Conservation (phyloP, 1,140 invertebrate species). For the Drosophila grimshawi region DNA sequence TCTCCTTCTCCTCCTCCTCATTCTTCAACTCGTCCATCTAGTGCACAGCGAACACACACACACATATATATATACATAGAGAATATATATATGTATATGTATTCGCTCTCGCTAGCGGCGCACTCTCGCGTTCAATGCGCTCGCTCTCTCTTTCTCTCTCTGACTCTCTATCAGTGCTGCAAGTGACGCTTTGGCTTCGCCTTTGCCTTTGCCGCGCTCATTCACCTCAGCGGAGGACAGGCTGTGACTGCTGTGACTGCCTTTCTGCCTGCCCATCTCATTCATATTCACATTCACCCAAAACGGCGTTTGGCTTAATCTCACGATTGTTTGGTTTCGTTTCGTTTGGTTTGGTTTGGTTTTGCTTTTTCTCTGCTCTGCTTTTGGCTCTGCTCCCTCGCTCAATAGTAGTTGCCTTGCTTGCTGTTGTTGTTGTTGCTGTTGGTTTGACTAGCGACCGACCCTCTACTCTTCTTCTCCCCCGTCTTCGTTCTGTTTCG, state of each 20-base stretch:
- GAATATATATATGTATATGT: conserved; percentile 49
- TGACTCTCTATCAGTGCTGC: conserved; percentile 46
- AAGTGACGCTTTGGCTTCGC: conserved; percentile 63
- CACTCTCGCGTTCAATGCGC: conserved; percentile 54
- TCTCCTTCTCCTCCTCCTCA: conserved; percentile 64
- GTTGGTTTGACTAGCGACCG: conserved; percentile 49
- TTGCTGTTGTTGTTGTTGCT: conserved; percentile 31
- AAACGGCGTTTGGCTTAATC: conserved; percentile 83
- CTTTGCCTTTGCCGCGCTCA: conserved; percentile 47
- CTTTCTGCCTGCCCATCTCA: conserved; percentile 72
- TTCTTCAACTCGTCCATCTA: conserved; percentile 80
- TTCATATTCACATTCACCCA: conserved; percentile 83
- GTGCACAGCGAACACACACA: conserved; percentile 52
- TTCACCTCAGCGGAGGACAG: conserved; percentile 67
- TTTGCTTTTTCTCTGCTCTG: conserved; percentile 53
- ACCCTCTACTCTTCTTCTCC: conserved; percentile 15
- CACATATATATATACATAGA: conserved; percentile 31
- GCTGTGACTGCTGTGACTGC: conserved; percentile 47
- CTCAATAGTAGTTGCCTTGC: conserved; percentile 59
- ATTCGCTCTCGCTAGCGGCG: conserved; percentile 43
- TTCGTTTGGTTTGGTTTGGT: conserved; percentile 54
- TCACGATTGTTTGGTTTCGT: conserved; percentile 80
- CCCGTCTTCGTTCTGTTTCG: conserved; percentile 51
- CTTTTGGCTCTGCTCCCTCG: conserved; percentile 53
- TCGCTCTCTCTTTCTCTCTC: conserved; percentile 43